Conservation (phyloP, 2,113 vertebrate species). For the Paradisaea rubra region DNA sequence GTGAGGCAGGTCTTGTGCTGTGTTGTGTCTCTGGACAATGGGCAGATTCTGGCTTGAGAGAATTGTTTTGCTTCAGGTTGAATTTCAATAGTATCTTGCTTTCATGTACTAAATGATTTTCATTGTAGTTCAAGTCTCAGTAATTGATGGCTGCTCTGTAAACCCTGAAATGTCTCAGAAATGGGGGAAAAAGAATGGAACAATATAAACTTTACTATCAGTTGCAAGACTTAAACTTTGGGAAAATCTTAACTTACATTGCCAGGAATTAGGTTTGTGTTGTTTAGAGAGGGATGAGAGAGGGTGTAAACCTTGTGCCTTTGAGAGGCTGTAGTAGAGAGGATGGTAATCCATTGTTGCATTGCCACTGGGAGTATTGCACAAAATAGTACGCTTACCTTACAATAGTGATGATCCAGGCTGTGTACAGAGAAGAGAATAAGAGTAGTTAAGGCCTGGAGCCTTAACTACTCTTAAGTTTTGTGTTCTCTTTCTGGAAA, state of each 20-base stretch:
- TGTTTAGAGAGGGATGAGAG: not conserved
- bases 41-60: not conserved
- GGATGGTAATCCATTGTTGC: not conserved
- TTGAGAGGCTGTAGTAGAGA: not conserved
- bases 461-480: not conserved
- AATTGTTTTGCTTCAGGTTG: not conserved
- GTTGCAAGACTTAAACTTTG: not conserved
- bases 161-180: not conserved
- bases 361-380: not conserved
- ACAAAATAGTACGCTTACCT: not conserved
- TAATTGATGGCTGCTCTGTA: not conserved
- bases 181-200: not conserved
- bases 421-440: not conserved
- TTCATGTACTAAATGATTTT: not conserved
- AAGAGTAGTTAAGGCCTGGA: not conserved
- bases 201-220: not conserved
- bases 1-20: rapidly evolving
- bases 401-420: not conserved
- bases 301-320: not conserved
- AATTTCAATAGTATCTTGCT: not conserved
- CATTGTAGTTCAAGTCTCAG: not conserved
- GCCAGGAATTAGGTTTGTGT: not conserved
- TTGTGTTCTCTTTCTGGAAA: not conserved
- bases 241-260: not conserved
- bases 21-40: not conserved